Evolutionary conservation across 2,888 invertebrate species (phyloP), one percentile per base, ranked within the genome.

Genomic region (Parasteatoda lunata): DNA sequence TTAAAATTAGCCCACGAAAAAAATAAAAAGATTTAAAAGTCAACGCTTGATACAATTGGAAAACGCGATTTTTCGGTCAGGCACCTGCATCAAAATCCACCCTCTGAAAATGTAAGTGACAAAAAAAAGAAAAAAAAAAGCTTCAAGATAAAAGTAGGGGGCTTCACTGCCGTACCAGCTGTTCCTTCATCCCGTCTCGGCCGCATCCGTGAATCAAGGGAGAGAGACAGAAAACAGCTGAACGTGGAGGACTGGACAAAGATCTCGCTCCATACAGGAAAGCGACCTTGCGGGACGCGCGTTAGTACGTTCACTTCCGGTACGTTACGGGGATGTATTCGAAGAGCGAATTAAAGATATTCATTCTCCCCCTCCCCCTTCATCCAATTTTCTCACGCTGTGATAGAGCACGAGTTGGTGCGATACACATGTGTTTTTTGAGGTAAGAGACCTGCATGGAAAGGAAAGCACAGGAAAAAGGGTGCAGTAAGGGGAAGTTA

Each of bases 261-360:
- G 59, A 59, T 59, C 4, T 59, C n/a, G 11, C 59, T 59, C 11
- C 59, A 30, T 30, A n/a, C 59, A 59, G 59, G 59, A 59, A 59
- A 11, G n/a, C 77, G 77, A 66, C 80, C 80, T 80, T 80, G 80
- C 72, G 51, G 64, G 71, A 69, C 47, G 69, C 47, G 51, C 71
- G 71, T 48, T 48, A 9, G 69, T 45, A 47, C 78, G 47, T 15
- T 65, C 65, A 72, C 72, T 80, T 80, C 80, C 80, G 71, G 80
- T 72, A 71, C 79, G 64, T 72, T 52, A 72, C 72, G 71, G 71
- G 49, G 45, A 59, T 13, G 69, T 30, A 69, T 45, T 30, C 11
- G 69, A 13, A 48, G 71, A n/a, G 49, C 71, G 71, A 71, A 47
- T 71, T 71, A 68, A 45, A 68, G 66, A 15, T 30, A 15, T 30